These are phyloP conservation scores for Syngnathus acus DNA, from an alignment of 2,797 vertebrate species.

Conservation along the genomic window DNA sequence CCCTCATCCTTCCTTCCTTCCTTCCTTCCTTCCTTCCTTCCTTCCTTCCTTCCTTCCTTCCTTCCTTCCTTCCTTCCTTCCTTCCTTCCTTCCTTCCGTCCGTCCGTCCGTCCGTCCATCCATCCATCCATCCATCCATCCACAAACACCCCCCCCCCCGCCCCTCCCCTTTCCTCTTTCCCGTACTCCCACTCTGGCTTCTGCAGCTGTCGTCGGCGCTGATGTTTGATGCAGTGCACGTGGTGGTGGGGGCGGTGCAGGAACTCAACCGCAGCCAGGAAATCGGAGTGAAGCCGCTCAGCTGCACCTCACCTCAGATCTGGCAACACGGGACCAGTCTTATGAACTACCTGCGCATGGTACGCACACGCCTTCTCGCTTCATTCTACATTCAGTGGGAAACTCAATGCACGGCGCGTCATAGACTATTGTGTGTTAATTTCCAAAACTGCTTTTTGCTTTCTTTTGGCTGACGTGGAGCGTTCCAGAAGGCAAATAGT, in stretches of 20 bases:
- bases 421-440: not conserved
- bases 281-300: constrained; percentile 86
- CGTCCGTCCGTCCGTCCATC: not conserved
- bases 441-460: not conserved
- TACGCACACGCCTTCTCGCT: constrained; percentile 42
- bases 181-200: constrained; percentile 5
- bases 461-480: too few relatives aligned
- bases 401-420: not conserved
- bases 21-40: too few relatives aligned
- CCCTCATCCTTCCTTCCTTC: constrained; percentile 21
- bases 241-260: constrained; percentile 86
- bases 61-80: too few relatives aligned
- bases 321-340: constrained; percentile 94
- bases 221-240: constrained; percentile 91
- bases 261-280: constrained; percentile 92
- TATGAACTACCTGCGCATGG: constrained; percentile 95
- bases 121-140: constrained; percentile 6
- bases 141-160: constrained; percentile 4
- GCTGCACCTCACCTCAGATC: constrained; percentile 86
- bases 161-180: constrained; percentile 8
- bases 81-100: too few relatives aligned
- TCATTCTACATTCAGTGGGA: not conserved
- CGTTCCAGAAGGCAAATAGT: too few relatives aligned
- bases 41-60: too few relatives aligned
- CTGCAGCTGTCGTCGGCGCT: constrained; percentile 83